Evolutionary conservation across 2,888 invertebrate species (phyloP).

Genomic region (Melikaiella ostensackeni): DNA sequence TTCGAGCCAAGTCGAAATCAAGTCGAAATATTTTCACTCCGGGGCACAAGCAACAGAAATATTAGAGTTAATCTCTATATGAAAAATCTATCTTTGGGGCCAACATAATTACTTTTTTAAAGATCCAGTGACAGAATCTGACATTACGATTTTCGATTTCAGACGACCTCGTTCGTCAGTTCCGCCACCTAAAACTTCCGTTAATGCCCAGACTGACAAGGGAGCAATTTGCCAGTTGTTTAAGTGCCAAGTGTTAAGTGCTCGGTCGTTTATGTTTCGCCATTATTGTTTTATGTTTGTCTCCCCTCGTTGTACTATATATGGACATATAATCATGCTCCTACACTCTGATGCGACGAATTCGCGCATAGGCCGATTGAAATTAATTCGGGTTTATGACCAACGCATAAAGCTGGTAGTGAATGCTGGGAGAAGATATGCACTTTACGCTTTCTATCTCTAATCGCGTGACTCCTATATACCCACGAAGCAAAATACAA

Average conservation of each 20-base stretch:
- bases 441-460: constrained; percentile 59
- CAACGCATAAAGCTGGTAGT: constrained; percentile 64
- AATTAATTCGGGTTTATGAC: constrained; percentile 76
- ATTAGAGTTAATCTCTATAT: too few relatives aligned
- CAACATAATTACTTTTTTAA: background rate
- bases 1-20: too few relatives aligned
- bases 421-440: constrained; percentile 65
- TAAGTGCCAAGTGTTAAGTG: constrained; percentile 78
- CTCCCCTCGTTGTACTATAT: constrained; percentile 57
- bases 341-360: constrained; percentile 44
- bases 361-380: constrained; percentile 71
- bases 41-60: too few relatives aligned
- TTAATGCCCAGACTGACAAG: constrained; percentile 73
- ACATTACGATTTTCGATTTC: constrained; percentile 19
- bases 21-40: too few relatives aligned
- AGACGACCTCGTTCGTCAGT: constrained; percentile 20
- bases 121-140: background rate
- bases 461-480: constrained; percentile 19
- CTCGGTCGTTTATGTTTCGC: constrained; percentile 76
- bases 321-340: constrained; percentile 43
- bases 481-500: background rate
- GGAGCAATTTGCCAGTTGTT: constrained; percentile 78
- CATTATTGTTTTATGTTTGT: constrained; percentile 77
- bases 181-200: constrained; percentile 70
- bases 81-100: too few relatives aligned